Base-by-base conservation (phyloP, 2,113 vertebrate species). In the Varanus salvator region DNA sequence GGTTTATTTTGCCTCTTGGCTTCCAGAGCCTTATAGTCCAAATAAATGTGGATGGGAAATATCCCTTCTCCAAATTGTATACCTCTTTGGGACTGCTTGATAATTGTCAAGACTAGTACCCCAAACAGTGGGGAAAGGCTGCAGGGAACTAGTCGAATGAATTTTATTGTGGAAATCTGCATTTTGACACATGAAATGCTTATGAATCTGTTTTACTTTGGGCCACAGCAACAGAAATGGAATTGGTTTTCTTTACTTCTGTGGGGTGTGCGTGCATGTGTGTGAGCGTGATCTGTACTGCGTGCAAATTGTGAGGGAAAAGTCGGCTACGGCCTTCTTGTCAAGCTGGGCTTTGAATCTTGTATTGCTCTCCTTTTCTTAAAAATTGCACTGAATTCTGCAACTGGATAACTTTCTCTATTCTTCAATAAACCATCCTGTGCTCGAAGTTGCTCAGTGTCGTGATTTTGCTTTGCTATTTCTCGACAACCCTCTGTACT, bases 381-480 rank as follows among this genome's bases (percentile, higher is more conserved):
- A n/a, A 80, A 81, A 88, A 77, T 92, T 93, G 92, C 92, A 95
- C 92, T 94, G 90, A 95, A 87, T 90, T 94, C 77, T 0, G 0
- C 90, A 94, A 95, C 91, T 88, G 89, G 92, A 83, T 90, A 91
- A 91, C 90, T 60, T 93, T 94, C 84, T 93, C 90, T 84, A 75
- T 82, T 80, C 89, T 91, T 48, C 85, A 95, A 95, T 95, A 96
- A 95, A 95, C 78, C 90, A 93, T 95, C 89, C 95, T 93, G 94
- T 94, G 95, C 84, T 94, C 92, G 92, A 15, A 86, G 38, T 60
- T 90, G 85, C 92, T 77, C n/a, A 72, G 77, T 78, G 57, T 77
- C 91, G 48, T 90, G 83, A 90, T 80, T 86, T 96, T 88, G 17
- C 90, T 3, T 94, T 92, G 38, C 48, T 87, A 0, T 80, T 90